Percentiles rank a stretch among this genome's conserved stretches.
Evolutionary conservation across 2,113 vertebrate species (phyloP).

Genomic region (Dasyurus viverrinus): DNA sequence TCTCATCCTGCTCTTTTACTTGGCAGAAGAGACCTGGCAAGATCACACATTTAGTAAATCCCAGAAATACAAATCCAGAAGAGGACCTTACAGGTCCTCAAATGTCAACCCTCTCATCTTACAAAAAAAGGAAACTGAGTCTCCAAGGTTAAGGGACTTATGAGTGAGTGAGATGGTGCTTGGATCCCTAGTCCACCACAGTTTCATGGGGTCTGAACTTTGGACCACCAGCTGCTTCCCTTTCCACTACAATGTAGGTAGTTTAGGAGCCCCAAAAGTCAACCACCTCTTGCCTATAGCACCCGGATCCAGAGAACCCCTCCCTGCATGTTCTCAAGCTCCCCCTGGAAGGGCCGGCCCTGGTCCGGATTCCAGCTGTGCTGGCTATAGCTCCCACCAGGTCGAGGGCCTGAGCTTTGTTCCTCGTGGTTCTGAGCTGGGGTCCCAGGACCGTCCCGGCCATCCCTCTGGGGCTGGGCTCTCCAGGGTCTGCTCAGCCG

Average conservation of each 20-base stretch:
- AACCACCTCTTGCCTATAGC: not conserved
- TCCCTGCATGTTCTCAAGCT: not conserved
- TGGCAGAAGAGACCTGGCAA: not conserved
- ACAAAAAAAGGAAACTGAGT: not conserved
- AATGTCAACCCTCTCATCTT: not conserved
- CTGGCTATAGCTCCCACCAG: not conserved
- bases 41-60: not conserved
- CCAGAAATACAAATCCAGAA: not conserved
- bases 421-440: not conserved
- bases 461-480: not conserved
- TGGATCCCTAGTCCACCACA: not conserved
- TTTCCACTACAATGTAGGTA: not conserved
- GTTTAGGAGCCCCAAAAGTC: not conserved
- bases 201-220: not conserved
- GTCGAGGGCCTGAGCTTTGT: not conserved
- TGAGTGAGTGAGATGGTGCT: too few species aligned
- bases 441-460: not conserved
- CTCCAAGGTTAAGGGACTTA: not conserved
- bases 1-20: not conserved
- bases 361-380: not conserved
- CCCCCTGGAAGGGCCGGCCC: not conserved
- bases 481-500: not conserved
- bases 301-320: accelerated
- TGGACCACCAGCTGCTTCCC: not conserved
- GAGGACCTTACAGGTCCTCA: not conserved